Percentiles rank a stretch among this genome's conserved stretches.
Evolutionary conservation across 1,140 invertebrate genomes (phyloP).

Genomic region (Calliopsis andreniformis): DNA sequence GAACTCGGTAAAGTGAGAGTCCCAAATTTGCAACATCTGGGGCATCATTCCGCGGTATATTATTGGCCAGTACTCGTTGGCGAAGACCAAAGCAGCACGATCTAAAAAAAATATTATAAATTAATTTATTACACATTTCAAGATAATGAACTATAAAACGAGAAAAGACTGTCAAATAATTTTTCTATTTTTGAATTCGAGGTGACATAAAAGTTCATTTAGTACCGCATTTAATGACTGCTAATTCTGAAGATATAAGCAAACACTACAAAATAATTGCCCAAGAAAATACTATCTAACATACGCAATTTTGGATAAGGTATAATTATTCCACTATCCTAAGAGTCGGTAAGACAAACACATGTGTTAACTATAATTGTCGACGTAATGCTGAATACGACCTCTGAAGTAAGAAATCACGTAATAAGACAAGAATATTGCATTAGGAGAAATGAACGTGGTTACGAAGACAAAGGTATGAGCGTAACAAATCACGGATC

Average conservation of each 20-base stretch:
- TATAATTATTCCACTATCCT: not conserved
- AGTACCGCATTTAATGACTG: no score
- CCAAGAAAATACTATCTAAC: no score
- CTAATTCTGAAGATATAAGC: no score
- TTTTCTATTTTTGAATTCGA: no score
- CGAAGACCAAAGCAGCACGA: constrained; percentile 79
- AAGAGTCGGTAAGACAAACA: not conserved
- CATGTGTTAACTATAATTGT: not conserved
- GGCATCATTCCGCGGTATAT: constrained; percentile 83
- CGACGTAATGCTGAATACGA: not conserved
- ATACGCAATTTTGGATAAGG: no score
- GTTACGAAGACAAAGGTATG: not conserved
- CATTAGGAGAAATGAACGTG: not conserved
- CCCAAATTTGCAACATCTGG: constrained; percentile 80
- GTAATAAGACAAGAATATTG: not conserved
- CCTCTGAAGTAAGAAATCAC: not conserved
- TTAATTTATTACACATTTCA: no score
- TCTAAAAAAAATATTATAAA: constrained; percentile 71
- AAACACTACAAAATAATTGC: no score
- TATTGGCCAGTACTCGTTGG: constrained; percentile 83
- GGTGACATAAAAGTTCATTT: no score
- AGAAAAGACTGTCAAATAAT: no score
- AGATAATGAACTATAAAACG: no score
- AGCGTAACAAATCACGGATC: constrained; percentile 7
- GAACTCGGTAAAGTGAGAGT: constrained; percentile 70